These are phyloP conservation scores for Botia kubotai DNA, from an alignment of 2,797 vertebrate genomes.

Conservation along the genomic window DNA sequence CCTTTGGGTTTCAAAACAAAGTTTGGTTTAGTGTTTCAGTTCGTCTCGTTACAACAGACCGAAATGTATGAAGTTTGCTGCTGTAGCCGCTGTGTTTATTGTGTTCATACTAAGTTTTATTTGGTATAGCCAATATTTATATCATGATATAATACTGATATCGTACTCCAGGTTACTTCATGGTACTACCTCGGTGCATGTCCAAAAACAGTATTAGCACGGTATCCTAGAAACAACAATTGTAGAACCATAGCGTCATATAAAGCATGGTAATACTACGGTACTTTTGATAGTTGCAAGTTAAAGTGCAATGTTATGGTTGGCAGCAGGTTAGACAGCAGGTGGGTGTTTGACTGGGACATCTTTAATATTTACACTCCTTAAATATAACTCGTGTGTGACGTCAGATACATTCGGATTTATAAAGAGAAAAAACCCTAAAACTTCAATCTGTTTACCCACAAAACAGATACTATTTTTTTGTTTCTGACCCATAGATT, in stretches of 20 bases:
- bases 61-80: neutral
- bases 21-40: neutral
- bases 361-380: no score
- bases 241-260: no score
- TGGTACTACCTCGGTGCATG: neutral
- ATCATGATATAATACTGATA: neutral
- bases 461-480: neutral
- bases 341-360: no score
- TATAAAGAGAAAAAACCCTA: neutral
- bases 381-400: no score
- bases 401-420: no score
- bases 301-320: no score
- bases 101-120: neutral
- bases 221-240: no score
- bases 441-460: neutral
- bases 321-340: no score
- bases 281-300: neutral
- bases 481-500: neutral
- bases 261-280: neutral
- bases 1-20: neutral
- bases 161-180: neutral
- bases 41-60: neutral
- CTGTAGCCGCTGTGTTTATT: neutral
- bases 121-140: neutral
- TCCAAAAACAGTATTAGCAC: neutral